Evolutionary conservation across 2,888 invertebrate genomes (phyloP).

Genomic region (Pterostichus madidus): DNA sequence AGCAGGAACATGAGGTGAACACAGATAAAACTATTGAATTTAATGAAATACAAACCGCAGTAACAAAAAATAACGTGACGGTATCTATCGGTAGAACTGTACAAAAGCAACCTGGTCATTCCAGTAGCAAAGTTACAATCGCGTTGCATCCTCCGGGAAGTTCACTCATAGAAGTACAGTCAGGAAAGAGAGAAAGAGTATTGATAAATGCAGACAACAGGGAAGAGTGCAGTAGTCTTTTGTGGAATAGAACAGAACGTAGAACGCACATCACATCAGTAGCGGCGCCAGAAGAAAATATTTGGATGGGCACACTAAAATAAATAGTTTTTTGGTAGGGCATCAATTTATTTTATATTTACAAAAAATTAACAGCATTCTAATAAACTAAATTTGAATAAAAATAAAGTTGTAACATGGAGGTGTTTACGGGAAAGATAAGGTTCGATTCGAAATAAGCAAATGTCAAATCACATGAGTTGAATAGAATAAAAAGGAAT

Average conservation of each 20-base stretch:
- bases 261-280: constrained; percentile 44
- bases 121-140: constrained; percentile 22
- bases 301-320: no score
- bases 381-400: no score
- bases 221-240: constrained; percentile 42
- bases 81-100: constrained; percentile 7
- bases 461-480: no score
- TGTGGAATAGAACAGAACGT: constrained; percentile 30
- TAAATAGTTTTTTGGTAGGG: no score
- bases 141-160: constrained; percentile 14
- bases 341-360: no score
- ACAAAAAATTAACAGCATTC: no score
- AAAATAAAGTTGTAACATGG: no score
- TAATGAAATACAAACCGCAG: constrained; percentile 15
- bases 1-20: constrained; percentile 34
- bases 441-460: no score
- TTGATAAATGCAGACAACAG: constrained; percentile 12
- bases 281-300: no score
- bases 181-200: constrained; percentile 2
- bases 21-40: constrained; percentile 48
- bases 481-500: no score
- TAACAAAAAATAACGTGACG: constrained; percentile 21
- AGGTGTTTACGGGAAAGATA: no score
- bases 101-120: neutral
- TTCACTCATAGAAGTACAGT: neutral